Evolutionary conservation across 2,888 invertebrate genomes (phyloP).

Genomic region (Diarsia mendica): DNA sequence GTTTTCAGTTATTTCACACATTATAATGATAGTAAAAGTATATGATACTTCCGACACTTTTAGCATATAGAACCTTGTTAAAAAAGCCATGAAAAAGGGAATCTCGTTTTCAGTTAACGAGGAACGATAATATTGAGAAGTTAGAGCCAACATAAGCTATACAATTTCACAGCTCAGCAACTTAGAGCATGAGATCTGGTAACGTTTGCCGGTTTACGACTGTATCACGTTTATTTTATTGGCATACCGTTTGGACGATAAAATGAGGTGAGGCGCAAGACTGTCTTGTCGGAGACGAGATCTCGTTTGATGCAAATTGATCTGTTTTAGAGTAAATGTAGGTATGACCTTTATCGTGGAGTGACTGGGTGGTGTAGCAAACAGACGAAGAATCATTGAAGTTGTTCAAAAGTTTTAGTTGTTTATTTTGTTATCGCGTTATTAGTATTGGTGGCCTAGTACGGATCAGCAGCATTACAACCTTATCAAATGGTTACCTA

Average conservation of each 20-base stretch:
- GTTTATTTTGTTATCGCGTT: not conserved
- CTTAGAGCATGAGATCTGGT: slow-evolving; percentile 63
- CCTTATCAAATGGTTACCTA: too few relatives aligned
- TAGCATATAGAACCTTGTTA: slow-evolving; percentile 25
- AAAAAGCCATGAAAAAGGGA: slow-evolving; percentile 41
- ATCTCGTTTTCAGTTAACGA: slow-evolving; percentile 51
- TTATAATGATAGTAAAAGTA: slow-evolving; percentile 4
- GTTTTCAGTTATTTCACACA: not conserved
- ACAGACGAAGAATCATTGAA: slow-evolving; percentile 16
- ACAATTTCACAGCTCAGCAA: slow-evolving; percentile 69
- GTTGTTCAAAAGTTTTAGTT: not conserved
- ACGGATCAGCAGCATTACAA: too few relatives aligned
- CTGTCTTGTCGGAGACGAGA: slow-evolving; percentile 11
- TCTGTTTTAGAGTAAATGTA: slow-evolving; percentile 2
- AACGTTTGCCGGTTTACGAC: slow-evolving; percentile 71
- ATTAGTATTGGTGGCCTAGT: too few relatives aligned
- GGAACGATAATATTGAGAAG: slow-evolving; percentile 40
- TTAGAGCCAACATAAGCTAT: slow-evolving; percentile 63
- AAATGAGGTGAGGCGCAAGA: slow-evolving; percentile 47
- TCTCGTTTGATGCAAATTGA: slow-evolving; percentile 15
- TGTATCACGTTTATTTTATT: slow-evolving; percentile 71
- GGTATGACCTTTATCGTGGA: not conserved
- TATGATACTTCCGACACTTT: slow-evolving; percentile 5
- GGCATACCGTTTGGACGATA: slow-evolving; percentile 65
- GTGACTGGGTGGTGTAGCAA: not conserved